Conservation (phyloP, 2,888 invertebrate genomes). For the Litoditis marina region DNA sequence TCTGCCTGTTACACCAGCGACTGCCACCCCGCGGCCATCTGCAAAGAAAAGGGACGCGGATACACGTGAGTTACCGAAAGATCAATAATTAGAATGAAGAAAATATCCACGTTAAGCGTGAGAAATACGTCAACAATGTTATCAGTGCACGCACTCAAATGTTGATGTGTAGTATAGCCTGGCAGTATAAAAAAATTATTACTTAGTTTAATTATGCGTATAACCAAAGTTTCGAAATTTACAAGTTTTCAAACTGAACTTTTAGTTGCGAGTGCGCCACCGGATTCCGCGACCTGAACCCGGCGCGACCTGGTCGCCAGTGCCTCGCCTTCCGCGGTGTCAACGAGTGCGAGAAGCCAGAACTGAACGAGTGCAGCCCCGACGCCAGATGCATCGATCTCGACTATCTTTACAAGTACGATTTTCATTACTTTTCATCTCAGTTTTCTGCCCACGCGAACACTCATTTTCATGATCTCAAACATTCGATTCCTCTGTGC, state of each 20-base stretch:
- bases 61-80: slow-evolving; percentile 29
- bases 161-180: too few relatives aligned
- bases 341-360: slow-evolving; percentile 50
- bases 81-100: too few relatives aligned
- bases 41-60: slow-evolving; percentile 39
- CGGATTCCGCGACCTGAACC: slow-evolving; percentile 51
- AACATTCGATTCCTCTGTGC: too few relatives aligned
- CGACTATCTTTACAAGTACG: slow-evolving; percentile 45
- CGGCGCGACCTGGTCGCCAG: slow-evolving; percentile 41
- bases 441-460: too few relatives aligned
- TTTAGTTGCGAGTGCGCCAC: slow-evolving; percentile 15
- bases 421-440: too few relatives aligned
- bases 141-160: too few relatives aligned
- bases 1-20: slow-evolving; percentile 47
- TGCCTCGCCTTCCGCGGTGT: slow-evolving; percentile 44
- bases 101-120: too few relatives aligned
- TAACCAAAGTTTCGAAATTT: not conserved
- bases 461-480: too few relatives aligned
- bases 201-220: not conserved
- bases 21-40: slow-evolving; percentile 44
- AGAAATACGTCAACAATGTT: too few relatives aligned
- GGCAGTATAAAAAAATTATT: not conserved
- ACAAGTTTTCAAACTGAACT: not conserved
- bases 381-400: slow-evolving; percentile 52
- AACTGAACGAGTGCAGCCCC: slow-evolving; percentile 50